These are phyloP conservation scores for Brachyistius frenatus DNA, from an alignment of 2,113 vertebrate genomes.

Conservation along the genomic window DNA sequence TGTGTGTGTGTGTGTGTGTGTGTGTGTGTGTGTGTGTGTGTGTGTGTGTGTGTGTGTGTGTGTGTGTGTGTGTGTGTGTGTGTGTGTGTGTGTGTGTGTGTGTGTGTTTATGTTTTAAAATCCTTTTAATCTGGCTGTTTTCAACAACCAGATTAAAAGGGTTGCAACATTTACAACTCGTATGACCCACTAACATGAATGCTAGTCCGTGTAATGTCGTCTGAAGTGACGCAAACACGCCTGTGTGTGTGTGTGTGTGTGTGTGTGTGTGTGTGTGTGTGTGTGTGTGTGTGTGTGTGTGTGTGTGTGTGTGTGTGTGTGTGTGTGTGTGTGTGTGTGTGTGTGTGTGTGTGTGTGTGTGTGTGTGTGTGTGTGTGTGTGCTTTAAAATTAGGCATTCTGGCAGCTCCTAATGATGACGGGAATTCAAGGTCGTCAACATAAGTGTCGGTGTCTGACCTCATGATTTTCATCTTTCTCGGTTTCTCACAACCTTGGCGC, in stretches of 20 bases:
- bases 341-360: no score
- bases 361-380: no score
- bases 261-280: no score
- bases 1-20: neutral
- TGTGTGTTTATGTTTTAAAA: neutral
- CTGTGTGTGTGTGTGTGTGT: slow-evolving; percentile 4
- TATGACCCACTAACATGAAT: neutral
- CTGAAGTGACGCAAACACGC: neutral
- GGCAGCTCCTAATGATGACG: slow-evolving; percentile 16
- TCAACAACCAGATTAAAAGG: slow-evolving; percentile 22
- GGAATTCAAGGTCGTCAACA: slow-evolving; percentile 31
- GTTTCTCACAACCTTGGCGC: slow-evolving; percentile 35
- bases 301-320: no score
- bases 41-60: slow-evolving; percentile 19
- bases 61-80: slow-evolving; percentile 2
- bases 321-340: no score
- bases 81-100: slow-evolving; percentile 6
- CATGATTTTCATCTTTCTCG: slow-evolving; percentile 18
- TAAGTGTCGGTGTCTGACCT: slow-evolving; percentile 23
- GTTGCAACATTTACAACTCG: slow-evolving; percentile 12
- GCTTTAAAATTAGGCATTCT: slow-evolving; percentile 39
- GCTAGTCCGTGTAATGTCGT: neutral
- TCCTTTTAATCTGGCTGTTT: neutral
- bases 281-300: no score
- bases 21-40: slow-evolving; percentile 6